Conservation (phyloP, 2,888 invertebrate genomes). For the Germaria angustata region DNA sequence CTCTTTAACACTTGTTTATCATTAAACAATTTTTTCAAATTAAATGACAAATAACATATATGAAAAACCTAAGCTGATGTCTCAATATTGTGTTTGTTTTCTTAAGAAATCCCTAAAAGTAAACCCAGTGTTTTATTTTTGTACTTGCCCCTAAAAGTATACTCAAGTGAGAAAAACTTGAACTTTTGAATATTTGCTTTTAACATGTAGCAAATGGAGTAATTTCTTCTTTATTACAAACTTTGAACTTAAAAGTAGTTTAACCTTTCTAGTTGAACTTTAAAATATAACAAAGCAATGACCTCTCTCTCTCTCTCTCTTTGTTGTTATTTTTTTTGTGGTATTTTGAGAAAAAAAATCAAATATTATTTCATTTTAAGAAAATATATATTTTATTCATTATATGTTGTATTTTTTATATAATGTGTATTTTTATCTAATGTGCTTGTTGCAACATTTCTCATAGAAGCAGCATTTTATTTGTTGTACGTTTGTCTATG, state of each 20-base stretch:
- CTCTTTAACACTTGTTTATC: no score
- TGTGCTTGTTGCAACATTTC: conserved; percentile 1
- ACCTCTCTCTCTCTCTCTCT: neutral
- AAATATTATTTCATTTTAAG: conserved; percentile 16
- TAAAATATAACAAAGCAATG: neutral
- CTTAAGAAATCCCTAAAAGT: neutral
- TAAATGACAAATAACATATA: no score
- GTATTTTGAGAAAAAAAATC: neutral
- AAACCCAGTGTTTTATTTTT: neutral
- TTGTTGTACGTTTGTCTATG: neutral
- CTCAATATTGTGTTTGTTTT: neutral
- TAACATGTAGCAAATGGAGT: neutral
- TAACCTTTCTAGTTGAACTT: conserved; percentile 19
- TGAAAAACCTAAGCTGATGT: neutral
- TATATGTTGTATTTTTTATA: neutral
- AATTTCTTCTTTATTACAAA: neutral
- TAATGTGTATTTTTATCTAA: neutral
- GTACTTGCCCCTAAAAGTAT: conserved; percentile 9
- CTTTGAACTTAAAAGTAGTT: conserved; percentile 39
- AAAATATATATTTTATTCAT: conserved; percentile 8
- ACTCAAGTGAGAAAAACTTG: neutral
- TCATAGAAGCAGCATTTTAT: neutral
- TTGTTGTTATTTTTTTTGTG: neutral
- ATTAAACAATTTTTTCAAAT: no score
- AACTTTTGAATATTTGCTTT: conserved; percentile 12